phyloP scores from a whole-genome alignment of 2,113 vertebrate species.

The Poicephalus meyeri region DNA sequence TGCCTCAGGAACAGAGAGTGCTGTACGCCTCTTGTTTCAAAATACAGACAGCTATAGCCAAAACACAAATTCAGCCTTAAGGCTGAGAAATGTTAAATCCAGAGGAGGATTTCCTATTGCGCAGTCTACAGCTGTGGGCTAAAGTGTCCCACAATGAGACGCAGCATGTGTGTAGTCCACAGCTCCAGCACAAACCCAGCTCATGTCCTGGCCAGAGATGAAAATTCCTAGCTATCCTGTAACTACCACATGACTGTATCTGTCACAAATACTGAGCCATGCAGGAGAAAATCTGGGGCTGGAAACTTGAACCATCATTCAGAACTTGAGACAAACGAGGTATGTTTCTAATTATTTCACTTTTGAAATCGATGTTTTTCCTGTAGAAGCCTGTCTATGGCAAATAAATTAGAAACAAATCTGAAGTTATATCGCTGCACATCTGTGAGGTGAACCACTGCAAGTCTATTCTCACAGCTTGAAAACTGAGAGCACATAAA shows the following conservation, averaged over 20 bases:
- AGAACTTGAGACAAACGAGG: not conserved
- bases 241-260: not conserved
- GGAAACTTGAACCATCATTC: not conserved
- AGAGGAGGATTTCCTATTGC: slow-evolving; percentile 34
- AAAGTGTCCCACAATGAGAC: not conserved
- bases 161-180: not conserved
- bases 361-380: not conserved
- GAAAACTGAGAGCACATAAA: slow-evolving; percentile 2
- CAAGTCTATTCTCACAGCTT: not conserved
- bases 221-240: not conserved
- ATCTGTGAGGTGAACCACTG: not conserved
- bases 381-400: not conserved
- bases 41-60: not conserved
- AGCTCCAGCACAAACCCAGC: not conserved
- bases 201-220: not conserved
- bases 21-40: not conserved
- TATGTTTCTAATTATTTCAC: slow-evolving; percentile 38
- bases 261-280: not conserved
- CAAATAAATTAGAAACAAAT: slow-evolving; percentile 38
- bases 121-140: slow-evolving; percentile 7
- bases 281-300: not conserved
- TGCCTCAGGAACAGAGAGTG: slow-evolving; percentile 10
- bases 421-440: not conserved
- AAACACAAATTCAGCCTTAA: slow-evolving; percentile 22
- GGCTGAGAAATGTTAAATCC: not conserved